Evolutionary conservation across 2,888 invertebrate genomes (phyloP), one percentile per base, ranked within the genome.

Genomic region (Eupithecia tripunctaria): DNA sequence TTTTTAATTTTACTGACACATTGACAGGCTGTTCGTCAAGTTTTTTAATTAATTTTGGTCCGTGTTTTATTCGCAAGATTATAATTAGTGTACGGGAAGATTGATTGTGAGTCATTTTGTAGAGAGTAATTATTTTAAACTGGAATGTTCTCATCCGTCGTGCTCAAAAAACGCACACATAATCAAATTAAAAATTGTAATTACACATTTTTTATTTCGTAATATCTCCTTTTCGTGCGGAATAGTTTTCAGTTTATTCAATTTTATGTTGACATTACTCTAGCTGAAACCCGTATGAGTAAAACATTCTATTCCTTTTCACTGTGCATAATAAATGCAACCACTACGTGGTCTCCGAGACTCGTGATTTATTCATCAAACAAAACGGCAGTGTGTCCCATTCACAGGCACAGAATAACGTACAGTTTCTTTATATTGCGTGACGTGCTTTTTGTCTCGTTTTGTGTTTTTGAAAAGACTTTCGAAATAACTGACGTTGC

Each of bases 1-100:
- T 86, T 87, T 86, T 85, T 83, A 82, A 82, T 70, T 79, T 79
- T 80, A 78, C 79, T 67, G 80, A 79, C 77, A 81, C 73, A 84
- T 81, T 67, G 81, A 15, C 60, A 15, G 59, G 10, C 25, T 36
- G 75, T 74, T 79, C 71, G 71, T 68, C 60, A 36, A 80, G 75
- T 75, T 64, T 66, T 70, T 69, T 72, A 75, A 75, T 74, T 47
- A 71, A 75, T 72, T 70, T 72, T 38, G 27, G 63, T 69, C 69
- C 63, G 51, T 67, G 65, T 67, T 72, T 69, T 72, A 69, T 71
- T 72, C 64, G 69, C 69, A 51, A 29, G 68, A 36, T 47, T 74
- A 65, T 70, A 63, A 74, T 68, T 69, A 70, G 69, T 63, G 41
- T 51, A 21, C 36, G 47, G 36, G 43, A 64, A 70, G 70, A 70